These are phyloP conservation scores for Rhabdomys pumilio DNA, from an alignment of 2,797 vertebrate genomes.

Conservation along the genomic window DNA sequence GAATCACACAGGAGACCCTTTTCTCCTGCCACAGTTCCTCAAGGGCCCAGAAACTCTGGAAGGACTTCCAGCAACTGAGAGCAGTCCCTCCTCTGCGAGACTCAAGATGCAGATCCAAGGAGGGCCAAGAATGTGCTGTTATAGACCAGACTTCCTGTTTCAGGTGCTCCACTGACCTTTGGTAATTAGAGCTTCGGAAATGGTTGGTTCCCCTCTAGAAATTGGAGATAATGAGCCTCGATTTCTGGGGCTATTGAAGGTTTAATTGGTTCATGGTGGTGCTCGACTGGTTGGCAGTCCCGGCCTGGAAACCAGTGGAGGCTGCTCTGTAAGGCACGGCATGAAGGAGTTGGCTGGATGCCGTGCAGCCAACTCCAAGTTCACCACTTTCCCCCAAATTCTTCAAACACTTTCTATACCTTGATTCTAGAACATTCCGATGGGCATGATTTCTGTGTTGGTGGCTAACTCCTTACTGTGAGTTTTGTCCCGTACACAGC, in stretches of 20 bases:
- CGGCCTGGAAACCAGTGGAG: constrained; percentile 32
- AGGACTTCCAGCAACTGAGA: background rate
- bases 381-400: background rate
- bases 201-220: constrained; percentile 78
- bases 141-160: constrained; percentile 82
- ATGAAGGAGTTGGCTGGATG: background rate
- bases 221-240: constrained; percentile 82
- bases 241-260: constrained; percentile 74
- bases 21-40: background rate
- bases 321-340: background rate
- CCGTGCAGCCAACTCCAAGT: background rate
- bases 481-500: background rate
- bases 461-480: background rate
- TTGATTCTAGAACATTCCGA: background rate
- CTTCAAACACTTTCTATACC: background rate
- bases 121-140: constrained; percentile 70
- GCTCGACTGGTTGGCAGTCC: constrained; percentile 35
- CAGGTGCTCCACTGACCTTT: constrained; percentile 78
- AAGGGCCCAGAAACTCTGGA: background rate
- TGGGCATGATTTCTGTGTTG: too few relatives aligned
- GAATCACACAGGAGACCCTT: too few relatives aligned
- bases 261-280: constrained; percentile 84
- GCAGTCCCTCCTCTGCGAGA: background rate
- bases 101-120: background rate
- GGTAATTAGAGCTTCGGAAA: constrained; percentile 81